Base-by-base conservation (phyloP, 92 coral and sea anemone genomes). In the Epizoanthus illoricatus region DNA sequence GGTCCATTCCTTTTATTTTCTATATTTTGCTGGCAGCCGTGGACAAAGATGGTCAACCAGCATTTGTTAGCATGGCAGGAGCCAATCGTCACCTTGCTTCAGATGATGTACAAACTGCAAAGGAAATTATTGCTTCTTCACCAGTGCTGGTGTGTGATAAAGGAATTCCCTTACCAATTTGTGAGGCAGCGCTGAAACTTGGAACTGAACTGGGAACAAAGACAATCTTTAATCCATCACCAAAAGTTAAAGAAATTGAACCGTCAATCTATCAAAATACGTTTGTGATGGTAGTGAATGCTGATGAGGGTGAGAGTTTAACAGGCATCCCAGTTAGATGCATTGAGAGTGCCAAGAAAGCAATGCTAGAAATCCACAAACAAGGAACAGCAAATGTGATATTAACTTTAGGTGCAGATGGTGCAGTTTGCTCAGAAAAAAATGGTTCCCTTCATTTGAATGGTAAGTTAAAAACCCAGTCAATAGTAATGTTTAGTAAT, bases 191-290 rank as follows among this genome's bases (percentile, higher is more conserved):
- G 28, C 86, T 95, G 45, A 83, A 89, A 79, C 84, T 87, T 71
- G 91, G 94, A 9, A 90, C 93, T 67, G 86, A 85, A 68, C 71
- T 86, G 56, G 98, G 97, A 19, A 49, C 82, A 43, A 74, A 21
- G 55, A 95, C 98, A 52, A 61, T 95, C 52, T 95, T 88, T 42
- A 95, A 95, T 79, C 98, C 98, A 17, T 84, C 97, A 24, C 98
- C 98, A 10, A 91, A 85, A 21, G 61, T 89, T n/a, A 89, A 82
- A 57, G 83, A 81, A 68, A 52, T 92, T 5, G 84, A 89, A 24
- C 84, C 84, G 4, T 87, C 83, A 11, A 86, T 88, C 39, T 94
- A 89, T 45, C 9, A 73, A 13, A 83, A 89, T 54, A 89, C 90
- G 1, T 91, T 87, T 82, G 70, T 87, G 39, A 71, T 95, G 78